A percentile compares a stretch with the other conserved stretches of the same genome.
Conservation (phyloP, 2,888 invertebrate species). For the Apamea epomidion region DNA sequence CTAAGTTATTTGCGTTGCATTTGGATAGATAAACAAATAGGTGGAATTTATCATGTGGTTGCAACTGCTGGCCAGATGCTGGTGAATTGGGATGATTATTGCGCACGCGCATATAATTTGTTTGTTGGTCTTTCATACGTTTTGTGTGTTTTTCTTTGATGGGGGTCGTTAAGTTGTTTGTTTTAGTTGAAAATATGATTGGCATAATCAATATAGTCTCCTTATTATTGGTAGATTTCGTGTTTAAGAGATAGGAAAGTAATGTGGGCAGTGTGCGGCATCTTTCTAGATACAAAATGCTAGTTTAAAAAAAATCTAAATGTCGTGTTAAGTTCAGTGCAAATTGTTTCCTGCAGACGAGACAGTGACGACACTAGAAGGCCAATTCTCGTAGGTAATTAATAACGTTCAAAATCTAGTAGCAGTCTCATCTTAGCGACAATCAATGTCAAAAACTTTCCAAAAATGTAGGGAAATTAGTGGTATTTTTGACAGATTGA, state of each 20-base stretch:
- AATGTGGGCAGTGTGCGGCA: no score
- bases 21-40: conserved; percentile 61
- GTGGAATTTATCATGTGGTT: conserved; percentile 56
- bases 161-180: not conserved
- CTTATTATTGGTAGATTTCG: not conserved
- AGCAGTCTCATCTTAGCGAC: not conserved
- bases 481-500: no score
- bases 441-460: not conserved
- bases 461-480: not conserved
- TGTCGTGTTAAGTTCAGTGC: not conserved
- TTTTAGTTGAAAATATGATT: conserved; percentile 1
- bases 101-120: conserved; percentile 18
- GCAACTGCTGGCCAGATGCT: conserved; percentile 68
- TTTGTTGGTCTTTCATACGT: conserved; percentile 14
- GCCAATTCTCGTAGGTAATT: not conserved
- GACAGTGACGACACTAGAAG: not conserved
- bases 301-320: no score
- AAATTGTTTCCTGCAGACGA: not conserved
- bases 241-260: not conserved
- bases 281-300: not conserved
- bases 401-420: not conserved
- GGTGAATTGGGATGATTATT: conserved; percentile 48
- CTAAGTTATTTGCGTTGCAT: conserved; percentile 59
- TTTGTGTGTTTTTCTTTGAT: conserved; percentile 15
- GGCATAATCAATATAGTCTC: not conserved